These are phyloP conservation scores for Adelphocoris suturalis DNA, from an alignment of 2,888 invertebrate species.

Conservation along the genomic window DNA sequence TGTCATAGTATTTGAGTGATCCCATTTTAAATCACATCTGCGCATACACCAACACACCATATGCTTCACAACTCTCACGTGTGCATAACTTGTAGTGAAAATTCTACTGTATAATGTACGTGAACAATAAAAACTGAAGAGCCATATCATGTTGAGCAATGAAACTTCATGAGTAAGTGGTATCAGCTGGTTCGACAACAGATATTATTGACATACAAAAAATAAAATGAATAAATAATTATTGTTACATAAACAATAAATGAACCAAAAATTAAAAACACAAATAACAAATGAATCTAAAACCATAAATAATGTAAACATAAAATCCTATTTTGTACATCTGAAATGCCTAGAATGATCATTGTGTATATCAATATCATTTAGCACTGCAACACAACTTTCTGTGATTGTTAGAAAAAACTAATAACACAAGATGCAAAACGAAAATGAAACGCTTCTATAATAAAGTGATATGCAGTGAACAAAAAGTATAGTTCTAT, in stretches of 20 bases:
- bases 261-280: background rate
- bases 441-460: constrained; percentile 58
- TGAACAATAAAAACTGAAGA: constrained; percentile 61
- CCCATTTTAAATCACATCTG: constrained; percentile 68
- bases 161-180: constrained; percentile 39
- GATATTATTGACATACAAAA: constrained; percentile 22
- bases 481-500: constrained; percentile 69
- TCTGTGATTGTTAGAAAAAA: constrained; percentile 72
- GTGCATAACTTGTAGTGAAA: constrained; percentile 63
- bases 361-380: constrained; percentile 42
- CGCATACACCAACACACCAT: constrained; percentile 73
- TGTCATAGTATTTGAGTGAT: constrained; percentile 68
- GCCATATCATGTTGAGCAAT: constrained; percentile 58
- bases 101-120: constrained; percentile 67
- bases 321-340: constrained; percentile 65
- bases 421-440: constrained; percentile 73
- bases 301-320: constrained; percentile 50
- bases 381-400: constrained; percentile 71
- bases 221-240: constrained; percentile 37
- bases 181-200: constrained; percentile 33
- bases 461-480: constrained; percentile 72
- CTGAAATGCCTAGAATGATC: constrained; percentile 74
- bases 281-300: constrained; percentile 52
- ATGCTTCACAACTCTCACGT: constrained; percentile 43
- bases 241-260: constrained; percentile 28